phyloP scores from a whole-genome alignment of 2,113 vertebrate genomes.

The Amphiprion percula region DNA sequence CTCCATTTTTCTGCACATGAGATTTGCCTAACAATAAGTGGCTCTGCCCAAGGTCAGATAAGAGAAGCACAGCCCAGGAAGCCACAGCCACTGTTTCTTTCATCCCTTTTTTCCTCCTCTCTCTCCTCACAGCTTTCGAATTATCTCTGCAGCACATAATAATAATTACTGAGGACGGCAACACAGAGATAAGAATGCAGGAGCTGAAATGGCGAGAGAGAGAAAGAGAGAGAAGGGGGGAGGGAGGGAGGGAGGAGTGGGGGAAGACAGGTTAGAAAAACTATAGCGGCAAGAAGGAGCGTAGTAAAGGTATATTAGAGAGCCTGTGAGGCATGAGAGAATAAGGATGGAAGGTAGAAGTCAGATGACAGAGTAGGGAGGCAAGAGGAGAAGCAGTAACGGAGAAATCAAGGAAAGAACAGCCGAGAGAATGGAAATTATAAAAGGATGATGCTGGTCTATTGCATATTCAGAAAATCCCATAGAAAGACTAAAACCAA shows the following conservation, averaged over 20 bases:
- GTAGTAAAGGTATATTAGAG: conserved; percentile 63
- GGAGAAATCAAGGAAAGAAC: conserved; percentile 20
- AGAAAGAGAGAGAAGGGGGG: conserved; percentile 33
- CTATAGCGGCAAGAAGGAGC: conserved; percentile 57
- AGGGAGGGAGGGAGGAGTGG: conserved; percentile 24
- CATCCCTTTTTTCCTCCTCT: conserved; percentile 81
- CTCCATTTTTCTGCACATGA: conserved; percentile 85
- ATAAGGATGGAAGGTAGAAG: conserved; percentile 50
- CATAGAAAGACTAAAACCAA: not conserved
- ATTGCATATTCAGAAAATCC: not conserved
- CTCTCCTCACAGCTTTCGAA: conserved; percentile 86
- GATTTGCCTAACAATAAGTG: conserved; percentile 90
- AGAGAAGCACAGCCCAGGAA: conserved; percentile 87
- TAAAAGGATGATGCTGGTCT: not conserved
- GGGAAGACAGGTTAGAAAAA: conserved; percentile 70
- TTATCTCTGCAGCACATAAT: conserved; percentile 90
- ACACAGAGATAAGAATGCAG: conserved; percentile 85
- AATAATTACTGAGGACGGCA: conserved; percentile 89
- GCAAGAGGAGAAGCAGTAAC: conserved; percentile 19
- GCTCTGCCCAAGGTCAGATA: conserved; percentile 91
- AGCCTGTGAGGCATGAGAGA: conserved; percentile 52
- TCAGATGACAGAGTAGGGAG: conserved; percentile 46
- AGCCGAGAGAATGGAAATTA: conserved; percentile 7
- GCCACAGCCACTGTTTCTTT: conserved; percentile 85
- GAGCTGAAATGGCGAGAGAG: conserved; percentile 77